These are phyloP conservation scores for Sisyra terminalis DNA, from an alignment of 2,888 invertebrate genomes.

Conservation along the genomic window DNA sequence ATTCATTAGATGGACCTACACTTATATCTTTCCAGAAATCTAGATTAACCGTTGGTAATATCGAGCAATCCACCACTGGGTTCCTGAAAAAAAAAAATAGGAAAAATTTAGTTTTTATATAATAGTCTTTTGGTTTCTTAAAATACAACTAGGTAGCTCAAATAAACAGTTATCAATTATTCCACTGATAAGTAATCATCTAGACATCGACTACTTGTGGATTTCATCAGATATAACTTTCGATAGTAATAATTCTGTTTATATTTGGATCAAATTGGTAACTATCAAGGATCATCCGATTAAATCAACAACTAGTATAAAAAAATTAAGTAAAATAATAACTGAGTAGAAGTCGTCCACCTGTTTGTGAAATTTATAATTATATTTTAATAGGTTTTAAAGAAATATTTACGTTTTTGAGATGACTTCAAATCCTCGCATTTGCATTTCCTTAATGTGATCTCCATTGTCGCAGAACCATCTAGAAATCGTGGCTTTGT, in stretches of 20 bases:
- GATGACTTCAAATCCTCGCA: constrained; percentile 46
- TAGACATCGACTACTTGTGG: too few relatives aligned
- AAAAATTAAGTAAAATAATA: too few relatives aligned
- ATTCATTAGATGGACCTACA: too few relatives aligned
- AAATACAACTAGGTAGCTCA: not conserved
- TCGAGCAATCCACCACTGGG: constrained; percentile 37
- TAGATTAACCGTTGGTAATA: constrained; percentile 42
- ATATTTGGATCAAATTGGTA: too few relatives aligned
- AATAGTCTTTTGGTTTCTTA: not conserved
- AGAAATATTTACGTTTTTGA: constrained; percentile 32
- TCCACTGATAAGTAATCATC: too few relatives aligned
- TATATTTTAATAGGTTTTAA: too few relatives aligned
- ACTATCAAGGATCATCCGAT: too few relatives aligned
- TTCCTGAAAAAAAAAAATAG: constrained; percentile 31
- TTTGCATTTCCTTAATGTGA: constrained; percentile 46
- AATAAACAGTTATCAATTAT: too few relatives aligned
- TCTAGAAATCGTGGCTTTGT: constrained; percentile 60
- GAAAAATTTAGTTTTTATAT: not conserved
- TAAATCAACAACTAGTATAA: too few relatives aligned
- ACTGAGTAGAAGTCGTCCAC: not conserved
- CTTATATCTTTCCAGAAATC: constrained; percentile 36
- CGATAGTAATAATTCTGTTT: too few relatives aligned
- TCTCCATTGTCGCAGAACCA: constrained; percentile 69
- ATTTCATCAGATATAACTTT: too few relatives aligned
- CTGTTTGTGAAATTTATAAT: too few relatives aligned